These are phyloP conservation scores for Anoplopoma fimbria DNA, from an alignment of 2,113 vertebrate species.

Conservation along the genomic window DNA sequence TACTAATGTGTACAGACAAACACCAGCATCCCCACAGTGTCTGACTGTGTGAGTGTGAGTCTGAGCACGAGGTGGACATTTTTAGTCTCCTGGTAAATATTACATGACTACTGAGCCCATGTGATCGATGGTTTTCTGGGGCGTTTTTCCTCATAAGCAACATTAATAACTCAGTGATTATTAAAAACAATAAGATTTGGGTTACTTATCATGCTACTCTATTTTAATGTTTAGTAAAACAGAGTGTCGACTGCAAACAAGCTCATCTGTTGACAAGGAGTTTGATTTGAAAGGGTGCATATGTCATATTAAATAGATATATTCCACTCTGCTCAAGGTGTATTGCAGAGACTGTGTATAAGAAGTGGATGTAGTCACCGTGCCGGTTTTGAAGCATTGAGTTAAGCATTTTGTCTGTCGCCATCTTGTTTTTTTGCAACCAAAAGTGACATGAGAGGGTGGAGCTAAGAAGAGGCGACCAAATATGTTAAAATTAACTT, in stretches of 20 bases:
- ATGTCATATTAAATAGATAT: no score
- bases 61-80: not conserved
- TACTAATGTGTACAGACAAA: conserved; percentile 49
- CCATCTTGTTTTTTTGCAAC: no score
- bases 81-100: conserved; percentile 16
- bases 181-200: not conserved
- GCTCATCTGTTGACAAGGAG: not conserved
- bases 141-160: not conserved
- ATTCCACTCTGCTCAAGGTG: no score
- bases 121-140: conserved; percentile 15
- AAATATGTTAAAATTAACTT: no score
- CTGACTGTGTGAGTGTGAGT: not conserved
- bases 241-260: not conserved
- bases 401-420: no score
- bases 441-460: no score
- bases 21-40: conserved; percentile 28
- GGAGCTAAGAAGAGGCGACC: no score
- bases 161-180: not conserved
- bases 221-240: not conserved
- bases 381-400: no score
- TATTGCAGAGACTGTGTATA: no score
- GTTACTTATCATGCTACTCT: not conserved
- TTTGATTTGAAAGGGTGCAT: not conserved
- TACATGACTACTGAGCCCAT: not conserved
- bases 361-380: no score